Base-by-base conservation (phyloP, 2,888 invertebrate species). In the Metellina segmentata region DNA sequence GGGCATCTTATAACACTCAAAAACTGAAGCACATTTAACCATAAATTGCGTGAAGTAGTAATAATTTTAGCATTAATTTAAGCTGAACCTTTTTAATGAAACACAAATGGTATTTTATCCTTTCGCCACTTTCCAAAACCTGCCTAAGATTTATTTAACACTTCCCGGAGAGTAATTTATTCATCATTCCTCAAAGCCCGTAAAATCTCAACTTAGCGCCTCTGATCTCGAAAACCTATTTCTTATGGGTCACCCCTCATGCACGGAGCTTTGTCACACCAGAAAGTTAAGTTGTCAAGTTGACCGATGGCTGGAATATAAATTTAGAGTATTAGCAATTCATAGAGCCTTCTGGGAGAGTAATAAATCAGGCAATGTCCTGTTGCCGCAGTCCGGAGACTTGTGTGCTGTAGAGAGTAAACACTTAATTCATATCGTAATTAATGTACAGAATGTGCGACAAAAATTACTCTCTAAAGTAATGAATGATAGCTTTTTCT, bases 251-350 rank as follows among this genome's bases (percentile, higher is more conserved):
- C 19, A 53, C 13, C 9, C 53, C 49, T n/a, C 53, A 51, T 83
- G 85, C 79, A 75, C 69, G 74, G 72, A 53, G 49, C 49, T 91
- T 88, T 88, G 82, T 87, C 82, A 83, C 71, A 82, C 70, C 53
- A 61, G 81, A 48, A 85, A 91, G 91, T 88, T 83, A 83, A 91
- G 87, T 91, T 91, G 91, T 91, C 87, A 91, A 79, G 72, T 82
- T 91, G 83, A 91, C 91, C 83, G 91, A 91, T 88, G 91, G 61
- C 16, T 52, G 51, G 87, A 78, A 91, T 91, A 79, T 83, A 91
- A 91, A 91, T 87, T 90, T 83, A 72, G 69, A 61, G 52, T 79
- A 87, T 88, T 74, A 83, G 83, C 87, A 91, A 87, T 87, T 87
- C 83, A 86, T 77, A 69, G 13, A 9, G 81, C 75, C 87, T 79